These are phyloP conservation scores for Malaclemys terrapin DNA, from an alignment of 2,113 vertebrate species.

Conservation along the genomic window DNA sequence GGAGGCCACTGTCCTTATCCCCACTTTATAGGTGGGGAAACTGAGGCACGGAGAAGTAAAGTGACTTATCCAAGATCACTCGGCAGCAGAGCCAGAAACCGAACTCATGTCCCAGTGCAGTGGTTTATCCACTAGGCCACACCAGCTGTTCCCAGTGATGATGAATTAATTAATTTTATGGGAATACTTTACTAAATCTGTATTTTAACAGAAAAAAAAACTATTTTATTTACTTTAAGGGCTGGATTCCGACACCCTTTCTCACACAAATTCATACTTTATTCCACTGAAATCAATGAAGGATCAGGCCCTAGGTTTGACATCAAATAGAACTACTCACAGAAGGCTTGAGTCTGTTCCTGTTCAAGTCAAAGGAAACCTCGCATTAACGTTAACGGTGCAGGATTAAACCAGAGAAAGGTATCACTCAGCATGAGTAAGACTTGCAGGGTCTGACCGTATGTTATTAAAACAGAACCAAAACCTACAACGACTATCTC, in stretches of 20 bases:
- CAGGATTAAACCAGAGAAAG: background rate
- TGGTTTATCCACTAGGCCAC: background rate
- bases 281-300: background rate
- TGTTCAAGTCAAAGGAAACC: background rate
- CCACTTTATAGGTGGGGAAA: conserved; percentile 5
- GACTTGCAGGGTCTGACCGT: background rate
- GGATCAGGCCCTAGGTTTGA: background rate
- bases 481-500: background rate
- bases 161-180: background rate
- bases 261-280: background rate
- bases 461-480: background rate
- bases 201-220: background rate
- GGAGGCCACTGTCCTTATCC: background rate
- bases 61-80: background rate
- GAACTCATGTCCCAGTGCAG: background rate
- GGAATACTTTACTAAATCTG: background rate
- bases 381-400: background rate
- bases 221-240: background rate
- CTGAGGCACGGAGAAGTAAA: background rate
- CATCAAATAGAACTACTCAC: background rate
- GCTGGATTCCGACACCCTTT: background rate
- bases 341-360: background rate
- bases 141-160: background rate
- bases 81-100: background rate
- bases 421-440: background rate